A percentile compares a stretch with the other conserved stretches of the same genome.
Evolutionary conservation across 2,888 invertebrate genomes (phyloP).

Genomic region (Cosmia trapezina): DNA sequence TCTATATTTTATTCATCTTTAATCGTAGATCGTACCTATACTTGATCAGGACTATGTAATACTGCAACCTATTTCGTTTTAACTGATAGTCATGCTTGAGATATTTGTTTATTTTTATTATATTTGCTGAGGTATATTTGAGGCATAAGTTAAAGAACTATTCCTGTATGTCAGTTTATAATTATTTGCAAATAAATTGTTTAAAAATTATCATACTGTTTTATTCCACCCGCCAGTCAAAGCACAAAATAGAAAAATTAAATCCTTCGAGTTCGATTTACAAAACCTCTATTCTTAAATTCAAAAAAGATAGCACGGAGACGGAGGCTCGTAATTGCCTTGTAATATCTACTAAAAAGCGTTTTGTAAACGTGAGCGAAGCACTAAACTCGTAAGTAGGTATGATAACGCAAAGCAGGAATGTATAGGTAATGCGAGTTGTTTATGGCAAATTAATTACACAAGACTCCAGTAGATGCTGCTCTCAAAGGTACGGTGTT

Average conservation of each 20-base stretch:
- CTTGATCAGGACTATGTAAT: slow-evolving; percentile 32
- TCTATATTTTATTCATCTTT: slow-evolving; percentile 51
- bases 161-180: slow-evolving; percentile 58
- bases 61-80: slow-evolving; percentile 34
- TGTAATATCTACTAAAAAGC: slow-evolving; percentile 35
- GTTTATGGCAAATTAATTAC: slow-evolving; percentile 84
- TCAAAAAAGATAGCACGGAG: background rate
- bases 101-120: slow-evolving; percentile 41
- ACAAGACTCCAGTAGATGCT: slow-evolving; percentile 70
- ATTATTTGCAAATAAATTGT: slow-evolving; percentile 64
- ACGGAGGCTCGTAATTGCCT: slow-evolving; percentile 6
- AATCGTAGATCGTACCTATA: slow-evolving; percentile 41
- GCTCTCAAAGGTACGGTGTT: slow-evolving; percentile 75
- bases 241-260: background rate
- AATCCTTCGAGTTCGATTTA: background rate
- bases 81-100: slow-evolving; percentile 10
- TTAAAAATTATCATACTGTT: slow-evolving; percentile 14
- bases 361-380: slow-evolving; percentile 36
- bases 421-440: slow-evolving; percentile 71
- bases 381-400: slow-evolving; percentile 44
- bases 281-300: background rate
- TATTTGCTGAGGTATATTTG: slow-evolving; percentile 40
- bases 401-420: slow-evolving; percentile 60
- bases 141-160: slow-evolving; percentile 33
- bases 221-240: background rate